A percentile compares a stretch with the other conserved stretches of the same genome.
These are phyloP conservation scores for Drosophila sechellia DNA, from an alignment of 1,140 invertebrate genomes.

Conservation along the genomic window DNA sequence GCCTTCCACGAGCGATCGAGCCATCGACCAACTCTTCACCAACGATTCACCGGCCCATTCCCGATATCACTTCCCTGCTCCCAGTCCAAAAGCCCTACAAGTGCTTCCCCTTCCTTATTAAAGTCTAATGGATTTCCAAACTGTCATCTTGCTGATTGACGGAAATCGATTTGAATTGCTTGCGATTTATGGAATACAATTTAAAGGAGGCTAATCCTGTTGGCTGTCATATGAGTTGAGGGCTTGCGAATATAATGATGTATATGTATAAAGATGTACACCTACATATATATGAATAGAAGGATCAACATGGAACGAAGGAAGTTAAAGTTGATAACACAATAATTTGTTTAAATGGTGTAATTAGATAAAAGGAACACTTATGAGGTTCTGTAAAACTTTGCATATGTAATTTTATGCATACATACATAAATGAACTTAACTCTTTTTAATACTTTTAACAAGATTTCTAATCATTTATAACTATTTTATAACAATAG, in stretches of 20 bases:
- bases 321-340: no score
- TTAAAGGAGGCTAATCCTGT: conserved; percentile 24
- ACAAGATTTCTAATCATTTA: neutral
- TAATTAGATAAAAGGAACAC: no score
- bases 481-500: neutral
- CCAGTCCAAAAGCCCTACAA: conserved; percentile 38
- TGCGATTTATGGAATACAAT: conserved; percentile 20
- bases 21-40: conserved; percentile 9
- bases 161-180: conserved; percentile 26
- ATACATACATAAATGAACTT: no score
- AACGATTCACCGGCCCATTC: conserved; percentile 9
- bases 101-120: conserved; percentile 53
- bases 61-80: neutral
- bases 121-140: conserved; percentile 44
- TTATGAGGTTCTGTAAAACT: no score
- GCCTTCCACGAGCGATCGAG: conserved; percentile 36
- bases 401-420: no score
- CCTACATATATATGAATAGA: no score
- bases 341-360: no score
- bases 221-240: neutral
- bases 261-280: neutral
- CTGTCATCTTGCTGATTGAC: conserved; percentile 46
- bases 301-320: neutral
- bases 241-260: neutral
- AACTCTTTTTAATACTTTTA: no score